Conservation (phyloP, 2,113 vertebrate species). For the Barbus barbus region DNA sequence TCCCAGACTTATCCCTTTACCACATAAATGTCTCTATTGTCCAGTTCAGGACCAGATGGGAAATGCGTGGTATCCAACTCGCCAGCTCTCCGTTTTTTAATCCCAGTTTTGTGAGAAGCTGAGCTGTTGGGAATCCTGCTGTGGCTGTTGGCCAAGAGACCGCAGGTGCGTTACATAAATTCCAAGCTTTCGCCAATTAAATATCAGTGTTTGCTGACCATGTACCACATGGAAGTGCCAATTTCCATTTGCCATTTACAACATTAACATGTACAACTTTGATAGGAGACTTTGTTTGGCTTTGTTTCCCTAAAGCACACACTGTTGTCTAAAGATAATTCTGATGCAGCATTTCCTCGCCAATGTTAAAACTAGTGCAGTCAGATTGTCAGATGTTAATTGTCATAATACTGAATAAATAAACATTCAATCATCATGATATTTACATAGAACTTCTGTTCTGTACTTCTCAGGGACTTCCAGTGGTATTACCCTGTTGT, state of each 20-base stretch:
- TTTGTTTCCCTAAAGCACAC: neutral
- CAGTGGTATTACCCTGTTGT: neutral
- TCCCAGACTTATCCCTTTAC: conserved; percentile 57
- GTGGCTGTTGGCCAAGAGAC: conserved; percentile 42
- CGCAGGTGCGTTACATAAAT: conserved; percentile 39
- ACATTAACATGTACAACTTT: conserved; percentile 32
- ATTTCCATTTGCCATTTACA: neutral
- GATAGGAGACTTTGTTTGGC: neutral
- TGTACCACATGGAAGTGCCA: conserved; percentile 3
- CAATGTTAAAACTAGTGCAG: neutral
- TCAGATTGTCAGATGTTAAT: neutral
- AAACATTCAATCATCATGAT: neutral
- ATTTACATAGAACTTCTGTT: neutral
- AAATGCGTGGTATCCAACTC: conserved; percentile 35
- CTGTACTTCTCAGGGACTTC: neutral
- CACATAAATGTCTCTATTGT: conserved; percentile 62
- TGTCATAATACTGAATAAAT: neutral
- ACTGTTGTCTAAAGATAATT: neutral
- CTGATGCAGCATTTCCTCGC: neutral
- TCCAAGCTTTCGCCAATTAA: conserved; percentile 46
- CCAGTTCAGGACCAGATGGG: conserved; percentile 53
- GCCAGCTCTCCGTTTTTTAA: conserved; percentile 42
- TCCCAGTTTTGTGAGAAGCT: conserved; percentile 36
- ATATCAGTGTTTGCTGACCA: conserved; percentile 24
- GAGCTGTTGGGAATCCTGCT: conserved; percentile 37